Evolutionary conservation across 2,888 invertebrate genomes (phyloP).

Genomic region (Amiota communis): DNA sequence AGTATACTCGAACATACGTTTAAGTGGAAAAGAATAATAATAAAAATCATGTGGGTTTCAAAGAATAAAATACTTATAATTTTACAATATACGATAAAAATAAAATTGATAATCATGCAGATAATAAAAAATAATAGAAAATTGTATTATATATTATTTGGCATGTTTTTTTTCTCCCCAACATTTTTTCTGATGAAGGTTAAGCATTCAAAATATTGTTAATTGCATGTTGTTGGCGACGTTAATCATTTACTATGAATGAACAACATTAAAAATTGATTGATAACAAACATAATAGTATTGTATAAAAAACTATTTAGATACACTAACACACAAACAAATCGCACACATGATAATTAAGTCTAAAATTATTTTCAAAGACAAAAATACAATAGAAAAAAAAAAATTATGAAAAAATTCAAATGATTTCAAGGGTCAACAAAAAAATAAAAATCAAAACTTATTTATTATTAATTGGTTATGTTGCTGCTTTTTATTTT

Average conservation of each 20-base stretch:
- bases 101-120: slow-evolving; percentile 40
- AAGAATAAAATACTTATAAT: neutral
- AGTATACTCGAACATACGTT: slow-evolving; percentile 39
- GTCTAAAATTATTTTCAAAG: slow-evolving; percentile 38
- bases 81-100: too few relatives aligned
- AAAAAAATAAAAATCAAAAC: neutral
- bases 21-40: slow-evolving; percentile 31
- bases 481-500: too few relatives aligned
- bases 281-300: neutral
- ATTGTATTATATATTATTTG: slow-evolving; percentile 12
- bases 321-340: slow-evolving; percentile 19
- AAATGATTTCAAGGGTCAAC: neutral
- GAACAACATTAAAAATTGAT: slow-evolving; percentile 37
- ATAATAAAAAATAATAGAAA: slow-evolving; percentile 26
- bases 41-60: slow-evolving; percentile 48
- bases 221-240: slow-evolving; percentile 41
- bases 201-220: slow-evolving; percentile 29
- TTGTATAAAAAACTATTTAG: neutral
- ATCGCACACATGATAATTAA: slow-evolving; percentile 13
- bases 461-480: too few relatives aligned
- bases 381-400: slow-evolving; percentile 49
- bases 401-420: slow-evolving; percentile 10
- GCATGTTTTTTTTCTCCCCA: neutral
- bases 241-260: slow-evolving; percentile 61
- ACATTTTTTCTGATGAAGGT: slow-evolving; percentile 42